Conservation (phyloP, 2,888 invertebrate genomes). For the Lasioglossum pauxillum region DNA sequence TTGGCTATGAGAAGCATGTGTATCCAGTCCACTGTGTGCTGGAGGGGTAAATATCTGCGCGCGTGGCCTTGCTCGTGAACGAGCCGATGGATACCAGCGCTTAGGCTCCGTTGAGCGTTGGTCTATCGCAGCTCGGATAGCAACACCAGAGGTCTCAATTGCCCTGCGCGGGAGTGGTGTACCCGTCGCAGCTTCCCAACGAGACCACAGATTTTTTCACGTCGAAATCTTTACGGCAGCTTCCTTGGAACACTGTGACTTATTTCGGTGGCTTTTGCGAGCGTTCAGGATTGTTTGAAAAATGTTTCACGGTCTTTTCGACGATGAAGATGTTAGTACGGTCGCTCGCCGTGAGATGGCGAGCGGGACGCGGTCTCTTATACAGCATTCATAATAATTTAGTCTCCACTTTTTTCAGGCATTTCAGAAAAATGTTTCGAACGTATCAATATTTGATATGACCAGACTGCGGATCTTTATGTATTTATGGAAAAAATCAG, state of each 20-base stretch:
- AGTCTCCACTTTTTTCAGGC: neutral
- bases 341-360: neutral
- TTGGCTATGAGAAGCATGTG: too few species aligned
- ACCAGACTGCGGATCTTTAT: too few species aligned
- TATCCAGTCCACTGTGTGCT: neutral
- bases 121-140: constrained; percentile 50
- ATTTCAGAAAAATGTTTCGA: neutral
- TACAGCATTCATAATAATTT: neutral
- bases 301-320: neutral
- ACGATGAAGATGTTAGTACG: neutral
- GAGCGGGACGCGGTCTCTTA: neutral
- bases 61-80: constrained; percentile 32
- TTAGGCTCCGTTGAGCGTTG: constrained; percentile 37
- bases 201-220: constrained; percentile 16
- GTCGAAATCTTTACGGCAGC: neutral
- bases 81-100: constrained; percentile 45
- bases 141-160: constrained; percentile 37
- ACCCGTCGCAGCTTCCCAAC: constrained; percentile 37
- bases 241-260: neutral
- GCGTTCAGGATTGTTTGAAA: neutral
- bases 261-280: neutral
- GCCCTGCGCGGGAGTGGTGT: constrained; percentile 35
- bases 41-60: constrained; percentile 9
- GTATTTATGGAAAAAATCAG: too few species aligned
- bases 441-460: neutral